A percentile compares a stretch with the other conserved stretches of the same genome.
Evolutionary conservation across 2,888 invertebrate genomes (phyloP).

Genomic region (Eristalis arbustorum): DNA sequence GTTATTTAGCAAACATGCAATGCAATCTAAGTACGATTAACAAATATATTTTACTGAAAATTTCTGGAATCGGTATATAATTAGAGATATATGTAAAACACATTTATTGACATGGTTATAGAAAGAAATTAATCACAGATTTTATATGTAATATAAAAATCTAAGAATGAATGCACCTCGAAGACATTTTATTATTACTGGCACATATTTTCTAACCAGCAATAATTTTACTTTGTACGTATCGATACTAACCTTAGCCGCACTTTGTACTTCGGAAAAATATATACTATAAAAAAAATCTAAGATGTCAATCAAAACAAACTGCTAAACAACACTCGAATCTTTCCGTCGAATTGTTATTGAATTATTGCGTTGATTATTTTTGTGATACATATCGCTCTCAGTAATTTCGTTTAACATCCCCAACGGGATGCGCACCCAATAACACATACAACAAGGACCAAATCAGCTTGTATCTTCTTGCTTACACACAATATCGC

Average conservation of each 20-base stretch:
- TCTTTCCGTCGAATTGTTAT: background rate
- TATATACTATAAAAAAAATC: background rate
- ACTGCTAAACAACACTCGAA: constrained; percentile 15
- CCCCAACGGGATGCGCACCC: constrained; percentile 39
- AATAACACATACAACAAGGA: constrained; percentile 23
- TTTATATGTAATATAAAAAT: too few relatives aligned
- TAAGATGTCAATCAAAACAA: constrained; percentile 30
- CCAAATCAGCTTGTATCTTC: background rate
- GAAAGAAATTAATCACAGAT: too few relatives aligned
- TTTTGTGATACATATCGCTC: background rate
- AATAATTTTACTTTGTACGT: background rate
- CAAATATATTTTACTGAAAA: too few relatives aligned
- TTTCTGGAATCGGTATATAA: too few relatives aligned
- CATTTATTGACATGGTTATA: too few relatives aligned
- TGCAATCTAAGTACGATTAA: too few relatives aligned
- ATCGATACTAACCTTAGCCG: too few relatives aligned
- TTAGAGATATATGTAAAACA: too few relatives aligned
- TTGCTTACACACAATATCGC: background rate
- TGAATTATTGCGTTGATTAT: constrained; percentile 1
- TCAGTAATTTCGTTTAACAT: constrained; percentile 25
- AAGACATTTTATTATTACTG: background rate
- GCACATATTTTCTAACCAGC: background rate
- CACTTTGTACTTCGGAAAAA: background rate
- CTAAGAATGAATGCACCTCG: background rate
- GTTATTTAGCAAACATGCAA: too few relatives aligned